Conservation (phyloP, 2,888 invertebrate genomes). For the Callinectes sapidus region DNA sequence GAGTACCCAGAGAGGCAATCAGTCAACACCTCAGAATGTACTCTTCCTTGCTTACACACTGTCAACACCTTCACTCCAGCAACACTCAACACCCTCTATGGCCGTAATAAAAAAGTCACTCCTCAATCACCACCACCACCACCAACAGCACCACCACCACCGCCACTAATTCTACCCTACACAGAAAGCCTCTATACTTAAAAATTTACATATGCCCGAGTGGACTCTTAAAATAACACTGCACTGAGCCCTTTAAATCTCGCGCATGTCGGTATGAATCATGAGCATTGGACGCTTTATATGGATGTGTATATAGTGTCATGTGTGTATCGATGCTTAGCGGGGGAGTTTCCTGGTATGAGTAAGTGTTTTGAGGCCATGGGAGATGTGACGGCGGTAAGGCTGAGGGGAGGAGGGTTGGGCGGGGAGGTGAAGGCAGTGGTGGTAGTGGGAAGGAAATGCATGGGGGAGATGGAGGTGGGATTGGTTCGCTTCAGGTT, state of each 20-base stretch:
- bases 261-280: neutral
- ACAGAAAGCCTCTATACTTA: neutral
- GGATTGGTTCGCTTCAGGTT: neutral
- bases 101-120: neutral
- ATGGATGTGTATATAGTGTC: too few species aligned
- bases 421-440: neutral
- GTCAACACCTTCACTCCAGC: constrained; percentile 1
- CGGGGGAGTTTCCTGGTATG: too few species aligned
- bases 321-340: too few species aligned
- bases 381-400: too few species aligned
- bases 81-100: neutral
- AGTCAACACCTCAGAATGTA: neutral
- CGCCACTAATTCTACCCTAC: neutral
- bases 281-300: neutral
- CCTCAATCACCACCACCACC: neutral
- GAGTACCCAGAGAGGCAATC: neutral
- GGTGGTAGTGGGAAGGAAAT: neutral
- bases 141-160: neutral
- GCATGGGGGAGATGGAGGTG: neutral
- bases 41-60: neutral
- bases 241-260: neutral
- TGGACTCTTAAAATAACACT: neutral
- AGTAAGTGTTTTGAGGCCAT: too few species aligned
- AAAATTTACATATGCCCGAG: neutral
- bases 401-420: neutral